Base-by-base conservation (phyloP, 2,888 invertebrate genomes). In the Campoplex nolae region DNA sequence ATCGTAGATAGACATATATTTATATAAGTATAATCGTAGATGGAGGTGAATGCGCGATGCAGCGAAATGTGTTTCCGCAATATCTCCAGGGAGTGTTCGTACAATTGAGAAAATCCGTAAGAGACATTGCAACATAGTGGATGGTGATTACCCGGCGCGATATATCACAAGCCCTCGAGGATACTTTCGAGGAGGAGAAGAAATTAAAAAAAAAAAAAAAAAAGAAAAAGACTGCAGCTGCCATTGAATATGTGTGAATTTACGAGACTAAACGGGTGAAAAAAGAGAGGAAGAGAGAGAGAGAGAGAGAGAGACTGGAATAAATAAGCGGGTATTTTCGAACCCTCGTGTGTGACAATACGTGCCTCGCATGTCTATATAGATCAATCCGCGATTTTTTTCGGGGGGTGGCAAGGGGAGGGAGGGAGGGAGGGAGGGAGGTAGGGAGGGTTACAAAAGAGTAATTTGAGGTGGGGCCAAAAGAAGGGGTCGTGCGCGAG, bases 21-120 rank as follows among this genome's bases (percentile, higher is more conserved):
- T 54, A 51, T 68, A 48, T 35, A 48, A 65, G 1, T 38, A 38
- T 38, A 81, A 51, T 45, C 79, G 77, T 70, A 75, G 38, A 76
- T 51, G 81, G 75, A 81, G 85, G 67, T 74, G 74, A 79, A 78
- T 67, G 75, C 74, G 68, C 84, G 81, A 87, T 82, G 84, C 81
- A 84, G 84, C 80, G 77, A 71, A 75, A 82, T 82, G 75, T 75
- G 56, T 84, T 82, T 75, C 75, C 87, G 87, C 84, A 79, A 87
- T 87, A 84, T 84, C 86, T 78, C 74, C 74, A 45, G 54, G 45
- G 71, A 71, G 76, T 84, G 77, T 65, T 68, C 70, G 81, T 82
- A 70, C 48, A 84, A 74, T 81, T 78, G 77, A 81, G 70, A 87
- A 87, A 87, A 84, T 78, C n/a, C 35, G 51, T 76, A 70, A 28